Conservation (phyloP, 2,113 vertebrate species). For the Petrocephalus zakoni region DNA sequence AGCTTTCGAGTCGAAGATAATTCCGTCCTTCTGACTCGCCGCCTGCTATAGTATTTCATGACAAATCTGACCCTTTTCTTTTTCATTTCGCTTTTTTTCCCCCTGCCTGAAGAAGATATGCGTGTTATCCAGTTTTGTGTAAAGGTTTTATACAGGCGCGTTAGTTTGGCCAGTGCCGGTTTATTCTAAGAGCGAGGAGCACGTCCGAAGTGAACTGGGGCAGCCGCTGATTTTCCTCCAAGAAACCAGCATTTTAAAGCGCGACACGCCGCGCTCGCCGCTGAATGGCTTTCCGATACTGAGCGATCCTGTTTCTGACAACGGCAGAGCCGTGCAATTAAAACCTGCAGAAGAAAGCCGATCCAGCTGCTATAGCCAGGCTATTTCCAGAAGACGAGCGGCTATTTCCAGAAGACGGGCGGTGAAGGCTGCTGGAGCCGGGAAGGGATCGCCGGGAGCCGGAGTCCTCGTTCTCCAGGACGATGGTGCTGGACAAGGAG, state of each 20-base stretch:
- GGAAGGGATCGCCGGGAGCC: conserved; percentile 68
- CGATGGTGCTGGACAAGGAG: conserved; percentile 95
- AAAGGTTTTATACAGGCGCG: conserved; percentile 46
- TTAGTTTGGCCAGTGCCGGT: conserved; percentile 46
- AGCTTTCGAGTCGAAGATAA: conserved; percentile 47
- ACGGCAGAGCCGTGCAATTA: conserved; percentile 25
- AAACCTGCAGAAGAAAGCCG: conserved; percentile 45
- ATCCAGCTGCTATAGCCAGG: conserved; percentile 52
- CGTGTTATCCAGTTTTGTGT: conserved; percentile 46
- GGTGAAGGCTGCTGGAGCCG: conserved; percentile 73
- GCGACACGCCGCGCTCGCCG: conserved; percentile 37
- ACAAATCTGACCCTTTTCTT: conserved; percentile 37
- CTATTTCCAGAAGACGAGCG: conserved; percentile 46
- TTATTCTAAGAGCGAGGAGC: conserved; percentile 35
- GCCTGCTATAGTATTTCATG: conserved; percentile 28
- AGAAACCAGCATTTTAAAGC: conserved; percentile 44
- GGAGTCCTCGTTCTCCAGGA: conserved; percentile 53
- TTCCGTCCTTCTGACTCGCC: conserved; percentile 44
- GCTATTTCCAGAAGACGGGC: conserved; percentile 41
- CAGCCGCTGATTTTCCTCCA: conserved; percentile 35
- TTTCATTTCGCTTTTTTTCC: conserved; percentile 47
- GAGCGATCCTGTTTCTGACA: conserved; percentile 45
- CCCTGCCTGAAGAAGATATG: conserved; percentile 51
- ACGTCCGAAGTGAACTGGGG: conserved; percentile 21
- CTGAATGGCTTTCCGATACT: conserved; percentile 46